These are phyloP conservation scores for Empis stercorea DNA, from an alignment of 2,888 invertebrate genomes.

Conservation along the genomic window DNA sequence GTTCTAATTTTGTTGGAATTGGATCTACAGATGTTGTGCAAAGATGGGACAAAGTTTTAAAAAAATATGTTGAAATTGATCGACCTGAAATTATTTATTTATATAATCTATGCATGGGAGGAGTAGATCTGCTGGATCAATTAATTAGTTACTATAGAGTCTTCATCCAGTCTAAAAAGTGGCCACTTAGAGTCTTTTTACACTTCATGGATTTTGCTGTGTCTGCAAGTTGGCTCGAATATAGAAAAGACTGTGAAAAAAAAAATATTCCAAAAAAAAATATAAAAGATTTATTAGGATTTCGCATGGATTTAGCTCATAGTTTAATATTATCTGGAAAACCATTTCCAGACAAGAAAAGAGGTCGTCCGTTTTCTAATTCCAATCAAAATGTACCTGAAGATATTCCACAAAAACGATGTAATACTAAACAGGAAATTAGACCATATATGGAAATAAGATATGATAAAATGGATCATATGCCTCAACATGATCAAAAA, in stretches of 20 bases:
- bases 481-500: neutral
- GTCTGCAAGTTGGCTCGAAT: neutral
- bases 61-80: neutral
- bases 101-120: slow-evolving; percentile 6
- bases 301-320: neutral
- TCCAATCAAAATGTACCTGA: too few relatives aligned
- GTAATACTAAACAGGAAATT: too few relatives aligned
- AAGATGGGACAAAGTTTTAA: slow-evolving; percentile 2
- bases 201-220: neutral
- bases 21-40: slow-evolving; percentile 5
- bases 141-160: slow-evolving; percentile 6
- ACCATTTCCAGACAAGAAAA: neutral
- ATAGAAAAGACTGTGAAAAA: neutral
- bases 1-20: slow-evolving; percentile 9
- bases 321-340: neutral
- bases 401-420: too few relatives aligned
- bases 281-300: neutral
- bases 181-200: slow-evolving; percentile 1
- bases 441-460: neutral
- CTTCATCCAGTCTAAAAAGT: slow-evolving; percentile 5
- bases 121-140: slow-evolving; percentile 9
- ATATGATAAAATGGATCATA: neutral
- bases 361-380: neutral
- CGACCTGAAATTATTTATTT: slow-evolving; percentile 3
- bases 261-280: neutral